These are phyloP conservation scores for Trididemnum clinides DNA, from an alignment of 23 tunicate species.

Conservation along the genomic window DNA sequence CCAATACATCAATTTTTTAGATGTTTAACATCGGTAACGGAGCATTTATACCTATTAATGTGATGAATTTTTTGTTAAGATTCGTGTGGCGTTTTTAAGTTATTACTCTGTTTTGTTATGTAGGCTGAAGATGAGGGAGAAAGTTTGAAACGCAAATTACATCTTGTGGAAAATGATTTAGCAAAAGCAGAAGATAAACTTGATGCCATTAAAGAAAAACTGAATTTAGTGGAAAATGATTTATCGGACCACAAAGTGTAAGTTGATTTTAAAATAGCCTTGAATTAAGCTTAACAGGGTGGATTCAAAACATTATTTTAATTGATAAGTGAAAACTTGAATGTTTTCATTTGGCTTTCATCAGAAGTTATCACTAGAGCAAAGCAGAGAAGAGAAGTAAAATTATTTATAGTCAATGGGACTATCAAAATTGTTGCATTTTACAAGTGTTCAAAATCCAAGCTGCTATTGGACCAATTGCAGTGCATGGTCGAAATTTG, in stretches of 20 bases:
- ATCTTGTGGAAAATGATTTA: conserved; percentile 28
- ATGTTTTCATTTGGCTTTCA: not conserved
- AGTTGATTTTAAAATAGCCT: not conserved
- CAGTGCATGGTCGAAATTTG: no score
- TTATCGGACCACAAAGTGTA: not conserved
- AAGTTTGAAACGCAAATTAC: conserved; percentile 1
- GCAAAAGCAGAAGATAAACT: conserved; percentile 47
- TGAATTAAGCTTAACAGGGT: not conserved
- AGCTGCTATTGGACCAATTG: no score
- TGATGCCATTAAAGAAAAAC: not conserved
- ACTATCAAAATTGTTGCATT: no score
- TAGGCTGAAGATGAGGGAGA: conserved; percentile 12
- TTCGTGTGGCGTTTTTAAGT: not conserved
- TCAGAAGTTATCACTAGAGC: no score
- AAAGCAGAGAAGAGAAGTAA: no score
- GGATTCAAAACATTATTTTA: not conserved
- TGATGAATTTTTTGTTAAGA: not conserved
- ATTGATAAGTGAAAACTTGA: not conserved
- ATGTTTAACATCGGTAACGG: no score
- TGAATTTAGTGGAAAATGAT: not conserved
- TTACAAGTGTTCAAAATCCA: no score
- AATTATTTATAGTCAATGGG: no score
- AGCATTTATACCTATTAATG: not conserved
- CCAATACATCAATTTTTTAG: no score
- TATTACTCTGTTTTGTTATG: not conserved